A percentile compares a stretch with the other conserved stretches of the same genome.
Conservation (phyloP, 2,797 vertebrate species). For the Knipowitschia caucasica region DNA sequence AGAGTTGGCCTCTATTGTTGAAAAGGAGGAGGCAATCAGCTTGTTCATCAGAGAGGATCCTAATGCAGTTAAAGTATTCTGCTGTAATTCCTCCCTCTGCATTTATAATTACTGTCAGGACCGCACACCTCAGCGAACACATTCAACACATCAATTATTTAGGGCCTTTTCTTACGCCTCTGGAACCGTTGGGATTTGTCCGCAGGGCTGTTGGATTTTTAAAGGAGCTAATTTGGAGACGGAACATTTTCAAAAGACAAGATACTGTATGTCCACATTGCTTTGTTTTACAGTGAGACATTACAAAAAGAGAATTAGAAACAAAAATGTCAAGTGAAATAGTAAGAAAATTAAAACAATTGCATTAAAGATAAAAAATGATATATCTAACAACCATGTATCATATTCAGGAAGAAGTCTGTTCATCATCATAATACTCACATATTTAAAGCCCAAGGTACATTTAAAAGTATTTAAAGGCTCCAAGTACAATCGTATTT, state of each 20-base stretch:
- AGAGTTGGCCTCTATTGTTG: slow-evolving; percentile 98
- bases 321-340: too few relatives aligned
- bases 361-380: too few relatives aligned
- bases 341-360: too few relatives aligned
- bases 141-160: slow-evolving; percentile 99
- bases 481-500: too few relatives aligned
- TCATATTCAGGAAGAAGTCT: too few relatives aligned
- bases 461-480: too few relatives aligned
- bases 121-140: slow-evolving; percentile 99
- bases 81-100: slow-evolving; percentile 98
- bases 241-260: slow-evolving; percentile 59
- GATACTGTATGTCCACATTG: too few relatives aligned
- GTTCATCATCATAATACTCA: too few relatives aligned
- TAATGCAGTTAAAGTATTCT: slow-evolving; percentile 99
- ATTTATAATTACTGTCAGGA: slow-evolving; percentile 99
- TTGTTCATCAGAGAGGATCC: slow-evolving; percentile 98
- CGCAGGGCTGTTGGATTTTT: slow-evolving; percentile 85
- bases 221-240: slow-evolving; percentile 66
- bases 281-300: too few relatives aligned
- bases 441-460: too few relatives aligned
- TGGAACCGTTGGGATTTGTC: slow-evolving; percentile 89
- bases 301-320: too few relatives aligned
- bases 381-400: too few relatives aligned
- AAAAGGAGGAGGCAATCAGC: slow-evolving; percentile 95
- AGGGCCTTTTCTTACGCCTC: slow-evolving; percentile 88